These are phyloP conservation scores for Syngnathus scovelli DNA, from an alignment of 2,113 vertebrate genomes.

Conservation along the genomic window DNA sequence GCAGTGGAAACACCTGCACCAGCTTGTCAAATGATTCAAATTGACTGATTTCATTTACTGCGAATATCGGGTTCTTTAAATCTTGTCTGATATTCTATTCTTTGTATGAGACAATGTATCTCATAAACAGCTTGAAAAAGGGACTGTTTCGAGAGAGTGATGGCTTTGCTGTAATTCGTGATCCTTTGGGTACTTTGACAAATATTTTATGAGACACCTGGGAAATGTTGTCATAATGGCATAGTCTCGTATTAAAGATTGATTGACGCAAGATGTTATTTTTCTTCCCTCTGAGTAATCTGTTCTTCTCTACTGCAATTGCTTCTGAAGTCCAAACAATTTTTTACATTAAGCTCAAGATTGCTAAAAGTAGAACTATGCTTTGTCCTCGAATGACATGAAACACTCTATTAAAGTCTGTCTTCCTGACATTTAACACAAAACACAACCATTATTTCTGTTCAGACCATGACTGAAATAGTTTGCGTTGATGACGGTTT, in stretches of 20 bases:
- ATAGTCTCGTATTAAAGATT: neutral
- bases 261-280: neutral
- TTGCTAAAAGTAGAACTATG: neutral
- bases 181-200: no score
- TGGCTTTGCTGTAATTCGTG: no score
- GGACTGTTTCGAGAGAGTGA: no score
- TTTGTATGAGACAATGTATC: no score
- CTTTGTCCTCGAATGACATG: constrained; percentile 19
- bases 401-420: constrained; percentile 27
- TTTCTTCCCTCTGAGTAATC: neutral
- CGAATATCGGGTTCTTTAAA: no score
- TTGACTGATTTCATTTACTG: no score
- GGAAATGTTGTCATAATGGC: no score
- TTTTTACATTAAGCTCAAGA: neutral
- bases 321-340: neutral
- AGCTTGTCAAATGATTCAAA: no score
- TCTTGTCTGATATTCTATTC: no score
- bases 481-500: constrained; percentile 15
- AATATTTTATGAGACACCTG: no score
- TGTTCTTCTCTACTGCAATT: neutral
- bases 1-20: no score
- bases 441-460: constrained; percentile 23
- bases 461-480: constrained; percentile 4
- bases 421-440: constrained; percentile 30
- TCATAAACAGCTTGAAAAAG: no score